Base-by-base conservation (phyloP, 1,140 invertebrate genomes). In the Anastrepha ludens region DNA sequence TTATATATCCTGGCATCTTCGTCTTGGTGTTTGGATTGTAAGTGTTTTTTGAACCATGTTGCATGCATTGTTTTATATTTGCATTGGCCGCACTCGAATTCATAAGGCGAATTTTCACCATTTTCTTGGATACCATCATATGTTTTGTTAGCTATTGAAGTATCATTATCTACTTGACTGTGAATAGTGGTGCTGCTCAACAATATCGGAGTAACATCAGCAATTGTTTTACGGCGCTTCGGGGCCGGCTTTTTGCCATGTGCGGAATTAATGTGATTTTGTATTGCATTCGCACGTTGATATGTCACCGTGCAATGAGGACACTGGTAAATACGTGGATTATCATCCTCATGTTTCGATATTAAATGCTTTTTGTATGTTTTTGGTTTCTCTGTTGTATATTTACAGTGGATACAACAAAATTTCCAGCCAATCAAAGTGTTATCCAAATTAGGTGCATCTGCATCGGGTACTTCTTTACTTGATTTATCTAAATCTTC, bases 311-410 rank as follows among this genome's bases (percentile, higher is more conserved):
- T 15, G n/a, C 85, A 86, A 44, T 86, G 47, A 20, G n/a, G 41
- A 20, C 85, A 86, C 29, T 86, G 29, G 11, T 62, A 86, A n/a
- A 86, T 86, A 9, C 62, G 58, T 4, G 85, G 85, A 62, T 86
- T 39, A 17, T 44, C 29, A 2, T 41, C 13, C 8, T 86, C 7
- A 86, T 86, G 85, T 3, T n/a, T 47, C 17, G 39, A 11, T 2
- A 8, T 60, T 6, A 86, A 65, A 15, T 86, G 85, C 1, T 39
- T 86, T 50, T 86, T 86, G 29, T 86, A 86, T 7, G 20, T 9
- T n/a, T 20, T 81, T 50, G 74, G 17, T 55, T 81, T 55, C 6
- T 8, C 55, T 17, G 74, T 81, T n/a, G 74, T 81, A 7, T 55
- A 81, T 1, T 81, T 47, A 50, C 74, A 81, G 44, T 81, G 44